A percentile compares a stretch with the other conserved stretches of the same genome.
These are phyloP conservation scores for Hofmannophila pseudospretella DNA, from an alignment of 2,888 invertebrate genomes.

Conservation along the genomic window DNA sequence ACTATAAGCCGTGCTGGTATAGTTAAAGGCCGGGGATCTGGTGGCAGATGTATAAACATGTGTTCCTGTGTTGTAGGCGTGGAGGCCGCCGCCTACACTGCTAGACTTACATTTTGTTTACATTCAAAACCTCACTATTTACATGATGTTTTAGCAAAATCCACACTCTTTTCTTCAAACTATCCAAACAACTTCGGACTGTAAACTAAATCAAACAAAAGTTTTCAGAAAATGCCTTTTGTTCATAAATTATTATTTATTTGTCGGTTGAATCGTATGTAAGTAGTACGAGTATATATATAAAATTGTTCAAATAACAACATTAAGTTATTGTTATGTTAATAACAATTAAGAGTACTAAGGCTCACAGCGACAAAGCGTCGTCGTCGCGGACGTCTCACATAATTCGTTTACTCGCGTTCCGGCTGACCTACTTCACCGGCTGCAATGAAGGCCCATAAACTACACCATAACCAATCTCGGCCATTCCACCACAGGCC, in stretches of 20 bases:
- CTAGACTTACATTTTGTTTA: constrained; percentile 40
- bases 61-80: constrained; percentile 59
- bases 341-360: too few relatives aligned
- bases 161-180: too few relatives aligned
- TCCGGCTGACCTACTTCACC: constrained; percentile 56
- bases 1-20: constrained; percentile 20
- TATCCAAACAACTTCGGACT: too few relatives aligned
- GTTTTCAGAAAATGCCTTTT: too few relatives aligned
- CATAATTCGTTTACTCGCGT: constrained; percentile 58
- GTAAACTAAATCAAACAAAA: too few relatives aligned
- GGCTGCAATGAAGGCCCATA: constrained; percentile 47
- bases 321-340: too few relatives aligned
- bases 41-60: constrained; percentile 58
- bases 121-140: constrained; percentile 34
- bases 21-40: constrained; percentile 40
- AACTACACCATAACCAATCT: constrained; percentile 46
- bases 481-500: constrained; percentile 25
- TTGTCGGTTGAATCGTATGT: too few relatives aligned
- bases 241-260: too few relatives aligned
- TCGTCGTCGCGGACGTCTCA: constrained; percentile 31
- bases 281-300: too few relatives aligned
- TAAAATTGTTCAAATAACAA: too few relatives aligned
- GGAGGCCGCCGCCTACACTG: constrained; percentile 55
- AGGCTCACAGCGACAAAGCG: constrained; percentile 15
- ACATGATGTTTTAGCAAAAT: constrained; percentile 40